Evolutionary conservation across 2,113 vertebrate genomes (phyloP).

Genomic region (Sus scrofa): T2T-Sscrofa CM000823.6:53776501-53777000

Average conservation of each 20-base stretch:
- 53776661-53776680: neutral
- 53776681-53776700: neutral
- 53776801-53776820: neutral
- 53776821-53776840: neutral
- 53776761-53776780: fast-evolving
- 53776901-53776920: neutral
- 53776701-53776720: neutral
- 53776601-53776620: neutral
- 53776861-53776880: neutral
- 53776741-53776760: neutral
- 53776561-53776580: neutral
- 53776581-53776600: neutral
- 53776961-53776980: neutral
- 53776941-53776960: neutral
- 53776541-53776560: neutral
- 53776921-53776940: neutral
- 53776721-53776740: fast-evolving
- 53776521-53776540: neutral
- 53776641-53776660: neutral
- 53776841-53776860: neutral
- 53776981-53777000: neutral
- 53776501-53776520: neutral
- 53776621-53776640: neutral
- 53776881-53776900: neutral
- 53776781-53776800: neutral